Evolutionary conservation across 2,797 vertebrate genomes (phyloP).

Genomic region (Epinephelus awoara): DNA sequence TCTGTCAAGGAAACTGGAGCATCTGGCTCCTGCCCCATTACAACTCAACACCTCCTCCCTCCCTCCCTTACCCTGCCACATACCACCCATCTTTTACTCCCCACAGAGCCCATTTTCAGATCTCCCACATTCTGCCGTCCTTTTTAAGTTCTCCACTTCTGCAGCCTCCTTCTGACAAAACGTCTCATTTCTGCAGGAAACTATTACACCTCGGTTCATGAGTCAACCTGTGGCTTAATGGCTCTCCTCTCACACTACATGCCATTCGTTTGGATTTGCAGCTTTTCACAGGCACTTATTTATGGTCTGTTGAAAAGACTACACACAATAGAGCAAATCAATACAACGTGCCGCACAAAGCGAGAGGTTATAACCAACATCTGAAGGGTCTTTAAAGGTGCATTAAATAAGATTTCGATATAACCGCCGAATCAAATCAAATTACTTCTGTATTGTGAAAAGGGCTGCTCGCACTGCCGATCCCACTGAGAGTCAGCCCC

Average conservation of each 20-base stretch:
- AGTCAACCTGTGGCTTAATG: conserved; percentile 67
- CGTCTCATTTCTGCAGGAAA: conserved; percentile 62
- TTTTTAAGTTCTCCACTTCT: conserved; percentile 35
- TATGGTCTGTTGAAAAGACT: conserved; percentile 44
- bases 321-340: conserved; percentile 24
- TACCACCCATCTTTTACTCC: conserved; percentile 69
- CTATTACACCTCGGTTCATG: conserved; percentile 54
- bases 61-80: conserved; percentile 44
- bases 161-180: conserved; percentile 50
- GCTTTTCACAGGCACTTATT: conserved; percentile 42
- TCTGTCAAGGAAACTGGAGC: conserved; percentile 87
- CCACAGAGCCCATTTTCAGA: conserved; percentile 67
- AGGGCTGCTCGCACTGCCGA: conserved; percentile 4
- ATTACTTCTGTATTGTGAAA: conserved; percentile 16
- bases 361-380: conserved; percentile 22
- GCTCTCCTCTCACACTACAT: conserved; percentile 15
- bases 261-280: conserved; percentile 42
- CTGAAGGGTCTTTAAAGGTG: conserved; percentile 29
- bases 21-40: conserved; percentile 83
- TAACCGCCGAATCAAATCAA: conserved; percentile 26
- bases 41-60: conserved; percentile 62
- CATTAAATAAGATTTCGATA: conserved; percentile 27
- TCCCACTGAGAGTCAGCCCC: conserved; percentile 16
- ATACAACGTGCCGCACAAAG: conserved; percentile 29
- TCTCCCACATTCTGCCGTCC: conserved; percentile 31